These are phyloP conservation scores for Metridium senile DNA, from an alignment of 92 coral and sea anemone genomes.

Conservation along the genomic window DNA sequence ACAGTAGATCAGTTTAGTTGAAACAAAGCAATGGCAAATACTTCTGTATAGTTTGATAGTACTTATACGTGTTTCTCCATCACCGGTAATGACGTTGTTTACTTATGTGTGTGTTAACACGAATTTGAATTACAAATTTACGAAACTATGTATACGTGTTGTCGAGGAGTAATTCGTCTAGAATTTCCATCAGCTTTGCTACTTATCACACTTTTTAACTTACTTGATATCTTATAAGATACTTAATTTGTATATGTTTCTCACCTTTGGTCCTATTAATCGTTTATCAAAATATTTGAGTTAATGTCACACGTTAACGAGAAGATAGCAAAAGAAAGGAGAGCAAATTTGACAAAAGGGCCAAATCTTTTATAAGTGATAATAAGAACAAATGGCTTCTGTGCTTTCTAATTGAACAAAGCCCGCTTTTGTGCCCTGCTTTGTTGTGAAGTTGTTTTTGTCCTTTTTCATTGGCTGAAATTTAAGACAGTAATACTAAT, in stretches of 20 bases:
- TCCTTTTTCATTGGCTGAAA: constrained; percentile 3
- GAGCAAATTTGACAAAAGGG: not conserved
- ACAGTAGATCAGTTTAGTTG: not conserved
- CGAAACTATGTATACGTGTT: not conserved
- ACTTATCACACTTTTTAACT: not conserved
- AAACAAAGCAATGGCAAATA: constrained; percentile 5
- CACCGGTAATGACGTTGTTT: not conserved
- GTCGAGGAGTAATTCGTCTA: not conserved
- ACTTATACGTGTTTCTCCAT: not conserved
- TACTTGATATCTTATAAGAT: not conserved
- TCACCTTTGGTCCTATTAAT: not conserved
- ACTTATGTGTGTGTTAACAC: not conserved
- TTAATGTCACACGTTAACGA: not conserved
- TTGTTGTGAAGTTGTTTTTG: not conserved
- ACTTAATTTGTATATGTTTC: not conserved
- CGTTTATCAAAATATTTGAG: not conserved
- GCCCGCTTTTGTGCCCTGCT: not conserved
- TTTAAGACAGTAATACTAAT: not conserved
- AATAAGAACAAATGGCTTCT: not conserved
- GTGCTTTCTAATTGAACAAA: constrained; percentile 2
- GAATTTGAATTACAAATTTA: constrained; percentile 9
- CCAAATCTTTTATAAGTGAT: not conserved
- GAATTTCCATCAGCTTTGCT: not conserved
- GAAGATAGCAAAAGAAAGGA: not conserved
- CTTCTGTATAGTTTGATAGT: not conserved